Conservation (phyloP, 2,797 vertebrate species). For the Phyllotis vaccarum region DNA sequence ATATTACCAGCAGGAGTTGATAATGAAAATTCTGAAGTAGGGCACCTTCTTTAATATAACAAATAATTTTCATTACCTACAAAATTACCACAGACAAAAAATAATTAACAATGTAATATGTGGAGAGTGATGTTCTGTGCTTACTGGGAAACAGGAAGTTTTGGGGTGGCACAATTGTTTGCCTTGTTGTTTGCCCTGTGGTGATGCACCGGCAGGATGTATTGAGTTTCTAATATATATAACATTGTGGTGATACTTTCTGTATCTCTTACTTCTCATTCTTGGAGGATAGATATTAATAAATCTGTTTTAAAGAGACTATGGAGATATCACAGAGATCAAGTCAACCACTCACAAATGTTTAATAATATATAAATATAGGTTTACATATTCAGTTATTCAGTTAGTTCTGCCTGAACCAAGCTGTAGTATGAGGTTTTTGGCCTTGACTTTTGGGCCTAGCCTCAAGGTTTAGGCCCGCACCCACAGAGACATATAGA, state of each 20-base stretch:
- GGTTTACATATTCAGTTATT: not conserved
- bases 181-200: not conserved
- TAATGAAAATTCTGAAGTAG: not conserved
- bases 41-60: not conserved
- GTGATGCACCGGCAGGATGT: not conserved
- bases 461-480: no score
- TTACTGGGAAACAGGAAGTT: not conserved
- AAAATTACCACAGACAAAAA: not conserved
- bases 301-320: slow-evolving; percentile 13
- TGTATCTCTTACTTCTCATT: not conserved
- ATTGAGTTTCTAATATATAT: not conserved
- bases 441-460: no score
- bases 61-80: not conserved
- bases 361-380: slow-evolving; percentile 13
- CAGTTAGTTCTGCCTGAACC: not conserved
- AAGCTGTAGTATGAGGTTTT: no score
- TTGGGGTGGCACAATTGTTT: not conserved
- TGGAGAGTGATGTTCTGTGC: not conserved
- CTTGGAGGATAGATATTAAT: not conserved
- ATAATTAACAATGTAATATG: not conserved
- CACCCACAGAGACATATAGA: no score
- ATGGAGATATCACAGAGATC: not conserved
- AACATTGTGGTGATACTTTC: not conserved
- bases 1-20: not conserved
- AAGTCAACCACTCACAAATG: not conserved